A percentile compares a stretch with the other conserved stretches of the same genome.
These are phyloP conservation scores for Pipa parva DNA, from an alignment of 2,113 vertebrate genomes.

Conservation along the genomic window DNA sequence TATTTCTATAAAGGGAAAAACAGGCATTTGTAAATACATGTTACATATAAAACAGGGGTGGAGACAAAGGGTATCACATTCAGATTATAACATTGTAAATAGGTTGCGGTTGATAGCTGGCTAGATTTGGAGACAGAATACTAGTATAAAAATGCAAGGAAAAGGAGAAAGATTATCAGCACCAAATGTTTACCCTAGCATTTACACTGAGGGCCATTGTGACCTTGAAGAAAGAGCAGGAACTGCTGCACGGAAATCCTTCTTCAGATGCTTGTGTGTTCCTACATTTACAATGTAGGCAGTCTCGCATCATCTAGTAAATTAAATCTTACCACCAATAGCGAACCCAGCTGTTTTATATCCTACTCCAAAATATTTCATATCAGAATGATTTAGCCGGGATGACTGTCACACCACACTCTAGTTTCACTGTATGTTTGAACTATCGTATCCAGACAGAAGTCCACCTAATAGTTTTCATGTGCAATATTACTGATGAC, in stretches of 20 bases:
- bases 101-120: neutral
- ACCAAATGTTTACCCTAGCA: constrained; percentile 10
- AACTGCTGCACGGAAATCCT: constrained; percentile 13
- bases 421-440: constrained; percentile 1
- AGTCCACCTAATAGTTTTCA: constrained; percentile 14
- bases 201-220: constrained; percentile 15
- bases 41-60: too few relatives aligned
- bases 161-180: constrained; percentile 5
- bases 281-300: neutral
- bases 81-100: neutral
- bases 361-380: constrained; percentile 6
- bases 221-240: constrained; percentile 11
- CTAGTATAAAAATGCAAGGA: neutral
- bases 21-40: neutral
- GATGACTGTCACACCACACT: neutral
- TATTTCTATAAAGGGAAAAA: too few relatives aligned
- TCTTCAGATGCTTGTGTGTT: constrained; percentile 4
- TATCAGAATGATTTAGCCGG: neutral
- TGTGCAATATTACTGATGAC: constrained; percentile 13
- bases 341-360: constrained; percentile 3
- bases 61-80: neutral
- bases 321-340: constrained; percentile 17
- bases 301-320: constrained; percentile 22
- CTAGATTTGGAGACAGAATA: neutral
- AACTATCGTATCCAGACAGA: constrained; percentile 14